Conservation (phyloP, 2,113 vertebrate species). For the Pterocles gutturalis region DNA sequence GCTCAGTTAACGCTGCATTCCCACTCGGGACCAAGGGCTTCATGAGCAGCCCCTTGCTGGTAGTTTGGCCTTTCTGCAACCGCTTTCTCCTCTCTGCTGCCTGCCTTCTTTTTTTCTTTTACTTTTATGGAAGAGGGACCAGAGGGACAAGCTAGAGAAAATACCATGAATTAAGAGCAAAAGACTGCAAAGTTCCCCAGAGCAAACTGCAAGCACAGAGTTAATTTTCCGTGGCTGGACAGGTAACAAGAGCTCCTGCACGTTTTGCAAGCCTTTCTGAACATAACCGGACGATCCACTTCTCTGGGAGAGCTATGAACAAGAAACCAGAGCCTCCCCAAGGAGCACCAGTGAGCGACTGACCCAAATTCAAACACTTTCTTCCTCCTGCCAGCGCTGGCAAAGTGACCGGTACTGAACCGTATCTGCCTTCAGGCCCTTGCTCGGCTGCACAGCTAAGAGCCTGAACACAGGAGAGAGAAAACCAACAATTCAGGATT, state of each 20-base stretch:
- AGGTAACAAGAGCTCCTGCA: constrained; percentile 42
- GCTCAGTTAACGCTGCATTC: accelerated
- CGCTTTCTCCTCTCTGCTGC: not conserved
- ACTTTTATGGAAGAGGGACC: not conserved
- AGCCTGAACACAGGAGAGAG: not conserved
- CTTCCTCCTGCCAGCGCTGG: not conserved
- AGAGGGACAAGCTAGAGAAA: constrained; percentile 12
- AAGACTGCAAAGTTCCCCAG: constrained; percentile 31
- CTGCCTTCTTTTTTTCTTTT: not conserved
- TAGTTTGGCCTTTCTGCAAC: not conserved
- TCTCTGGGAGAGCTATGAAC: not conserved
- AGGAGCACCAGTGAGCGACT: constrained; percentile 9
- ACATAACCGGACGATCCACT: not conserved
- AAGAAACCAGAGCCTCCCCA: constrained; percentile 8
- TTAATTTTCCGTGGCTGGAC: constrained; percentile 62
- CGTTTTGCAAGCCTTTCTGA: not conserved
- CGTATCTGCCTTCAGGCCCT: not conserved
- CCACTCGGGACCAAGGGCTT: not conserved
- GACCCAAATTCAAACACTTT: constrained; percentile 56
- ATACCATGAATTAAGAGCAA: constrained; percentile 33
- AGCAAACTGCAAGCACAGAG: not conserved
- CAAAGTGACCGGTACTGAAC: not conserved
- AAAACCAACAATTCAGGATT: not conserved
- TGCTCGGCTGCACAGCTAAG: not conserved
- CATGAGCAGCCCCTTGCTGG: not conserved